These are phyloP conservation scores for Sebastes oblongus DNA, from an alignment of 2,797 vertebrate genomes.

Conservation along the genomic window DNA sequence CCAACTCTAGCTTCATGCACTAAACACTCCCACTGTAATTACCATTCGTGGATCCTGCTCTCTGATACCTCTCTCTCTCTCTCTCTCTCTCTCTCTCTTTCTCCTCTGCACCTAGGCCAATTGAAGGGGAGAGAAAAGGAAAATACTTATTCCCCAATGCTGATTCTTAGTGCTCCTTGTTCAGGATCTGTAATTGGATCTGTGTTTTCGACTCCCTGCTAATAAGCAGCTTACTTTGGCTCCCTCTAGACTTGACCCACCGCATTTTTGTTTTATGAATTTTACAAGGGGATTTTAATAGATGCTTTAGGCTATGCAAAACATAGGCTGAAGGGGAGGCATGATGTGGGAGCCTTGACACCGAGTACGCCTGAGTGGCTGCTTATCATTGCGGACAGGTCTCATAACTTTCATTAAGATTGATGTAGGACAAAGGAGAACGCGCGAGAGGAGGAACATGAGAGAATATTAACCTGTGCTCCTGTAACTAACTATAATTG, in stretches of 20 bases:
- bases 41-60: constrained; percentile 91
- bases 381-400: constrained; percentile 99
- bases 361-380: constrained; percentile 93
- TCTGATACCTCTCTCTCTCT: constrained; percentile 87
- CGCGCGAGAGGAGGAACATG: constrained; percentile 86
- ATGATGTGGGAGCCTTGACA: constrained; percentile 95
- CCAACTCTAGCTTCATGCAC: constrained; percentile 96
- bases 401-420: constrained; percentile 99
- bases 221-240: constrained; percentile 99
- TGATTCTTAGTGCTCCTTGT: constrained; percentile 96
- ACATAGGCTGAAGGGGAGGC: constrained; percentile 96
- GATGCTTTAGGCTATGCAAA: constrained; percentile 99
- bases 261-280: constrained; percentile 99
- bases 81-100: constrained; percentile 78
- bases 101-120: constrained; percentile 91
- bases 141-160: constrained; percentile 93
- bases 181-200: constrained; percentile 99
- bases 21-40: constrained; percentile 99
- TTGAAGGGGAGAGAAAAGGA: constrained; percentile 88
- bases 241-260: constrained; percentile 99
- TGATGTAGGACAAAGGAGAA: constrained; percentile 93
- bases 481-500: constrained; percentile 96
- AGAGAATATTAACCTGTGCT: constrained; percentile 99
- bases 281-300: constrained; percentile 99
- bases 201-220: constrained; percentile 99